Evolutionary conservation across 2,113 vertebrate genomes (phyloP), one percentile per base, ranked within the genome.

Genomic region (Holacanthus passer): DNA sequence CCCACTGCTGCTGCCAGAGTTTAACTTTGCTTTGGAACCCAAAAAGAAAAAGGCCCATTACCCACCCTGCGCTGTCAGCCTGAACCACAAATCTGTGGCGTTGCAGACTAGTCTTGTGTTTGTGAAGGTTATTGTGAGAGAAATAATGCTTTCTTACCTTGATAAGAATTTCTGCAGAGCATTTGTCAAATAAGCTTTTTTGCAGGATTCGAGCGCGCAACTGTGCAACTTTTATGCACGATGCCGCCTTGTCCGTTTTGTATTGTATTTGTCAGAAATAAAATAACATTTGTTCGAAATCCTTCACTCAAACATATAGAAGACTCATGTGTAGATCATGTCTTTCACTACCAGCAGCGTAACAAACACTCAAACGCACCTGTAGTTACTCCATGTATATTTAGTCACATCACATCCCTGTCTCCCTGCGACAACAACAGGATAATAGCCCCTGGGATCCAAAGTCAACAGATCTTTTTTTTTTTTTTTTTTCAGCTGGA

Each of bases 21-120:
- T 81, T 63, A 58, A 70, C 67, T 75, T 29, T 88, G 70, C 79
- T 82, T 59, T 76, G 70, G 67, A 71, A 83, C 48, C 52, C 43
- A 52, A 78, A 82, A 9, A 43, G 32, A 52, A 78, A 82, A 73
- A 75, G 27, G 4, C 20, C 65, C 65, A 79, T 74, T 81, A 69
- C 56, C 53, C 35, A 50, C 7, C 13, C 19, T 2, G 19, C 55
- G 50, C 56, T 50, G 85, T 56, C 2, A 73, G 31, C 76, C 66
- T 29, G 35, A 70, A 35, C 55, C 74, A 63, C 35, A 50, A 43
- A 62, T 69, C 8, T 47, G 43, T 22, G 11, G 5, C 7, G 7
- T 16, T 24, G 3, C 4, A 20, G 24, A 39, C 2, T 52, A 2
- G 56, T 39, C 37, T 17, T 59, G 10, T 73, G 72, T 67, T n/a